Evolutionary conservation across 1,140 invertebrate genomes (phyloP).

Genomic region (Tetranychus urticae): DNA sequence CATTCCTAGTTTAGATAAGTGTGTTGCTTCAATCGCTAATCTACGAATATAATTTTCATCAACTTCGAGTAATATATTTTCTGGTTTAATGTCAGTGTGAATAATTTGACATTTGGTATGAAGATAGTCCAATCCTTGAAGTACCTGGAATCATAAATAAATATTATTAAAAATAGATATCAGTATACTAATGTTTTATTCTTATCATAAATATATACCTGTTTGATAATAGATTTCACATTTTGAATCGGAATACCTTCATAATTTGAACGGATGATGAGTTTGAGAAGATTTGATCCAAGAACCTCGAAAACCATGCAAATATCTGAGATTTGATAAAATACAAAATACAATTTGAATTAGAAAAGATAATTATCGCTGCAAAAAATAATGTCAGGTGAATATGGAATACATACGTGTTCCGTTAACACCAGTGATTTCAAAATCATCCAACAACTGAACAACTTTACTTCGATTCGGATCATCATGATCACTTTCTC

Average conservation of each 20-base stretch:
- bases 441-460: conserved; percentile 90
- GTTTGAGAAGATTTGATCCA: conserved; percentile 85
- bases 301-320: conserved; percentile 99
- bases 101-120: conserved; percentile 94
- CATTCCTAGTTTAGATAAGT: conserved; percentile 59
- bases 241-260: conserved; percentile 81
- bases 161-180: neutral
- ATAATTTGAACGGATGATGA: conserved; percentile 94
- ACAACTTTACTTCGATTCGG: conserved; percentile 81
- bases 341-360: too few relatives aligned
- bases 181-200: neutral
- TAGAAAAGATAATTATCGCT: too few relatives aligned
- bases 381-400: too few relatives aligned
- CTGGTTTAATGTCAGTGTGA: conserved; percentile 98
- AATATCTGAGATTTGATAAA: conserved; percentile 29
- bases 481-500: conserved; percentile 69
- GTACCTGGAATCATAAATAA: conserved; percentile 26
- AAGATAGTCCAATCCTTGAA: conserved; percentile 87
- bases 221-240: conserved; percentile 79
- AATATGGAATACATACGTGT: conserved; percentile 23
- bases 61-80: conserved; percentile 89
- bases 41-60: conserved; percentile 61
- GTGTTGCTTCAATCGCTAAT: conserved; percentile 68
- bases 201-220: conserved; percentile 32
- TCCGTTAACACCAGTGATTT: conserved; percentile 88